These are phyloP conservation scores for Acrocephalus arundinaceus DNA, from an alignment of 2,113 vertebrate species.

Conservation along the genomic window DNA sequence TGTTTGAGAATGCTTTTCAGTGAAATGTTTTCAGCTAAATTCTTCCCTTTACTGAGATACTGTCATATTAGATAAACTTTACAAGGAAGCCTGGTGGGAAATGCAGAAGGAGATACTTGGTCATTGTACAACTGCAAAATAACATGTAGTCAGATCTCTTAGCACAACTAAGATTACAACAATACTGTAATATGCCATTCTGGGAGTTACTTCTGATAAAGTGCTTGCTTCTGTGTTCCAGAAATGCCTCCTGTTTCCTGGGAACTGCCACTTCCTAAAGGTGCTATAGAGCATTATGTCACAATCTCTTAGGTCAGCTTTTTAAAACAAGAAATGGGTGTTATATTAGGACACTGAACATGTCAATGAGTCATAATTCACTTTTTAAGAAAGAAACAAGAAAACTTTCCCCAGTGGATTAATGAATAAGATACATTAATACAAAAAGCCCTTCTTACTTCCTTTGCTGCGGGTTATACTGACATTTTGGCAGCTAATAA, in stretches of 20 bases:
- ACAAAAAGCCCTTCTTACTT: slow-evolving; percentile 12
- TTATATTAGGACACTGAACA: background rate
- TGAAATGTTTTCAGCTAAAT: background rate
- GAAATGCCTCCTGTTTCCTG: background rate
- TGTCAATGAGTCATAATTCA: background rate
- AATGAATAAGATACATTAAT: slow-evolving; percentile 29
- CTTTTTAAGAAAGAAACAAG: background rate
- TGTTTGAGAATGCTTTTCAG: background rate
- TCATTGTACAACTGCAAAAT: background rate
- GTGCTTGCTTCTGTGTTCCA: background rate
- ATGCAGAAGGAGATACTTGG: background rate
- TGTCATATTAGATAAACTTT: background rate
- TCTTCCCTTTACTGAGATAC: background rate
- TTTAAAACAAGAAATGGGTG: background rate
- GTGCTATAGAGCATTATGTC: background rate
- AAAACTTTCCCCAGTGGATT: background rate
- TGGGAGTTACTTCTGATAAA: background rate
- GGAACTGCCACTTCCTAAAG: background rate
- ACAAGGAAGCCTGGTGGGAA: background rate
- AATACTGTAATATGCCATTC: background rate
- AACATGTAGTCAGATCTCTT: background rate
- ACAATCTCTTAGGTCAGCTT: background rate
- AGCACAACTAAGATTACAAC: background rate
- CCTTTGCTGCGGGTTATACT: background rate
- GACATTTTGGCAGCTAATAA: slow-evolving; percentile 39